These are phyloP conservation scores for Trypoxylus dichotomus DNA, from an alignment of 1,140 invertebrate genomes.

Conservation along the genomic window DNA sequence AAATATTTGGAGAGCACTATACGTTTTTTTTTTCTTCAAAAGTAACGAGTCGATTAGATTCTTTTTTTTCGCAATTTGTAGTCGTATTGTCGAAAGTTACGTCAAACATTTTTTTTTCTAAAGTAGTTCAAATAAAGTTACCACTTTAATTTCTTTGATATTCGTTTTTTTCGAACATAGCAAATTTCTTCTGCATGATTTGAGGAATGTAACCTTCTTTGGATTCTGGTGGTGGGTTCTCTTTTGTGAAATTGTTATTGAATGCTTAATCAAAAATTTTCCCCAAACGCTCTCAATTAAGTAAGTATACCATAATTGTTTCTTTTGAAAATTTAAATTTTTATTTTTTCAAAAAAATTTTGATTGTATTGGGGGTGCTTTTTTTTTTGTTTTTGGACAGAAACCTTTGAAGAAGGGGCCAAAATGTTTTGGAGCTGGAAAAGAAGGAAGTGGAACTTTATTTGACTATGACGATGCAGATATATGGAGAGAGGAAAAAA, in stretches of 20 bases:
- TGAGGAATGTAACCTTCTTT: too few relatives aligned
- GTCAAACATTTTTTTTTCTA: background rate
- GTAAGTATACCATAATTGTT: too few relatives aligned
- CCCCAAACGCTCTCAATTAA: too few relatives aligned
- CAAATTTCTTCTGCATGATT: too few relatives aligned
- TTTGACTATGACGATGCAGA: too few relatives aligned
- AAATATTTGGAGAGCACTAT: background rate
- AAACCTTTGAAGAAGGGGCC: background rate
- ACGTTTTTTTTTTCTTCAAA: background rate
- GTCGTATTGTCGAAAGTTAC: too few relatives aligned
- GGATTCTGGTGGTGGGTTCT: too few relatives aligned
- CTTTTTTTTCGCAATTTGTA: too few relatives aligned
- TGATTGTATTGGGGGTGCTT: background rate
- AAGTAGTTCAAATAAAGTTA: background rate
- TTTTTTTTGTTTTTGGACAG: background rate
- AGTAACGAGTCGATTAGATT: background rate
- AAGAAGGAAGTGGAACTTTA: background rate
- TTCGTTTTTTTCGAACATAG: background rate
- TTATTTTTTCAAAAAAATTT: too few relatives aligned
- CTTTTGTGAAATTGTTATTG: too few relatives aligned
- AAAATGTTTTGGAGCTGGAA: background rate
- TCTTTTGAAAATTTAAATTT: too few relatives aligned
- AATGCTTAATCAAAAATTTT: too few relatives aligned
- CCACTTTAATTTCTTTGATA: background rate
- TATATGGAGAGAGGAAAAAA: background rate